Percentiles rank a stretch among this genome's conserved stretches.
Conservation (phyloP, 2,113 vertebrate genomes). For the Erpornis zantholeuca region DNA sequence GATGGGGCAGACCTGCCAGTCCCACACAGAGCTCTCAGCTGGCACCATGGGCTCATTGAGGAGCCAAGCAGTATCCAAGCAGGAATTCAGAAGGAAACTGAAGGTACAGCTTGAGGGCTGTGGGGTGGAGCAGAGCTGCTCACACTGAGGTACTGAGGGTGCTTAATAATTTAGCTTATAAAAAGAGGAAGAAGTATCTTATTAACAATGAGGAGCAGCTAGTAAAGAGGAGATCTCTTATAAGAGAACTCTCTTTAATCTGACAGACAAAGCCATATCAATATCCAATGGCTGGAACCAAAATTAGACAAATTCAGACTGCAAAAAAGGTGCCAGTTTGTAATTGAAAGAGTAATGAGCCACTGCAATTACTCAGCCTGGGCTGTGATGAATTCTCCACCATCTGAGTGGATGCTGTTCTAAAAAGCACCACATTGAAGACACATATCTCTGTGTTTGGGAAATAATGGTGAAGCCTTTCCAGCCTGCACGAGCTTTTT, state of each 20-base stretch:
- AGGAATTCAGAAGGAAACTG: neutral
- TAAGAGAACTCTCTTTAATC: neutral
- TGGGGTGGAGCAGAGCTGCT: neutral
- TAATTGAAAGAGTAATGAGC: constrained; percentile 59
- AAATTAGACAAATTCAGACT: constrained; percentile 36
- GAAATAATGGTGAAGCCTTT: neutral
- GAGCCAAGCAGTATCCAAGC: neutral
- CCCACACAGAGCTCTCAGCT: neutral
- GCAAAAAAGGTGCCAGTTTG: constrained; percentile 29
- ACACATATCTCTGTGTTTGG: neutral
- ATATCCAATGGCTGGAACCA: constrained; percentile 25
- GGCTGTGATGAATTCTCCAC: constrained; percentile 29
- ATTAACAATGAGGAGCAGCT: neutral
- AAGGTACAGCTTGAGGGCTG: neutral
- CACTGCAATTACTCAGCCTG: constrained; percentile 27
- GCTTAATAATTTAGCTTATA: neutral
- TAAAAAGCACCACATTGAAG: neutral
- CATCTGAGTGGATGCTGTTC: constrained; percentile 12
- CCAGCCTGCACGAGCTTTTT: neutral
- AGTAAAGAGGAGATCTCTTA: neutral
- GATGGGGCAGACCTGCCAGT: neutral
- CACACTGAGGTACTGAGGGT: neutral
- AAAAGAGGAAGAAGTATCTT: neutral
- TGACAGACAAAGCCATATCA: constrained; percentile 9
- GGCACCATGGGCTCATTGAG: neutral